A percentile compares a stretch with the other conserved stretches of the same genome.
Evolutionary conservation across 2,113 vertebrate species (phyloP).

Genomic region (Corythornis madagascariensis): DNA sequence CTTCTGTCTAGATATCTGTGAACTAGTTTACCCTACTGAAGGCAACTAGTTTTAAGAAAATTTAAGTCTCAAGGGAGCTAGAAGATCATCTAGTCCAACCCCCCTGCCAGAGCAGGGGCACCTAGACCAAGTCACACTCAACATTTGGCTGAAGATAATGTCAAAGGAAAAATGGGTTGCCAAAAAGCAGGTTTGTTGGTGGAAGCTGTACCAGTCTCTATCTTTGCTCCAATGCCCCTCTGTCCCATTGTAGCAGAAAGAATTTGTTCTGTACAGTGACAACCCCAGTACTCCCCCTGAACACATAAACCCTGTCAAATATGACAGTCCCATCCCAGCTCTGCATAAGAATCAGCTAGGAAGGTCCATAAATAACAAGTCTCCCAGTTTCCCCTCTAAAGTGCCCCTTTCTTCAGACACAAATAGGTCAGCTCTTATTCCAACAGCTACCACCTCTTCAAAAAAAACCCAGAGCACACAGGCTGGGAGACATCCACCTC

Average conservation of each 20-base stretch:
- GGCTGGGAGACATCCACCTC: not conserved
- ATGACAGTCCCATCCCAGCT: not conserved
- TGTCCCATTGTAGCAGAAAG: not conserved
- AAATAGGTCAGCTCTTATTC: not conserved
- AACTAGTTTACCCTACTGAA: not conserved
- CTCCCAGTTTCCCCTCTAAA: not conserved
- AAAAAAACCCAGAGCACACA: not conserved
- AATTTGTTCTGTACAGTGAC: not conserved
- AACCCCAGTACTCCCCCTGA: not conserved
- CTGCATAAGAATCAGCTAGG: not conserved
- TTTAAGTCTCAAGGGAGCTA: not conserved
- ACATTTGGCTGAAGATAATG: not conserved
- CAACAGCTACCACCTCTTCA: not conserved
- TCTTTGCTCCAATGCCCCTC: not conserved
- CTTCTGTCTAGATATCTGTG: not conserved
- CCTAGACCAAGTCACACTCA: not conserved
- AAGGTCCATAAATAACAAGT: not conserved
- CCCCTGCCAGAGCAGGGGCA: too few species aligned
- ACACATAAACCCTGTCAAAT: not conserved
- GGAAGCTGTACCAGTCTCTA: not conserved
- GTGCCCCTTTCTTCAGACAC: not conserved
- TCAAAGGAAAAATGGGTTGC: not conserved
- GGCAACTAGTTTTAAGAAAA: not conserved
- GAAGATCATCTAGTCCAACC: too few species aligned
- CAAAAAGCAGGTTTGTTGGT: not conserved